phyloP scores from a whole-genome alignment of 2,113 vertebrate species.

The Ovis aries region DNA sequence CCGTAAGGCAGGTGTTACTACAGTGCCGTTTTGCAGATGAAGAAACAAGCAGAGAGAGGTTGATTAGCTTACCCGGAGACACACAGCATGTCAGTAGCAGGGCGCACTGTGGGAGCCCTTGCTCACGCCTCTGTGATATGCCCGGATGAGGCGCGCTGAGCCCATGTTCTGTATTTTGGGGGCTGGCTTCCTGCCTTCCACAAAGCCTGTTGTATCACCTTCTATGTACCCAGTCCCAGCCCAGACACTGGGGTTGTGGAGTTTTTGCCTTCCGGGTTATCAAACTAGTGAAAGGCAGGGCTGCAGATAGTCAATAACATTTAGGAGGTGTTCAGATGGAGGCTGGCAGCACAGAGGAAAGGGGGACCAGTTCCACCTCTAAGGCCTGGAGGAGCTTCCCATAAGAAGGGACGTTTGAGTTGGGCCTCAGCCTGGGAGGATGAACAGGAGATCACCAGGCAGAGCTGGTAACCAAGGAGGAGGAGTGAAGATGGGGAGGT shows the following conservation, averaged over 20 bases:
- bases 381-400: not conserved
- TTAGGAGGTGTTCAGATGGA: not conserved
- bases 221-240: not conserved
- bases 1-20: not conserved
- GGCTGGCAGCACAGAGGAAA: not conserved
- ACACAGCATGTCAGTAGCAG: not conserved
- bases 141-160: not conserved
- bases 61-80: not conserved
- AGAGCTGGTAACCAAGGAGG: not conserved
- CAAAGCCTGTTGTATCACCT: fast-evolving
- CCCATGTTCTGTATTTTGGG: not conserved
- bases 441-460: not conserved
- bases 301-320: not conserved
- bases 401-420: not conserved
- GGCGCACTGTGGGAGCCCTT: not conserved
- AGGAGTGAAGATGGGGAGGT: not conserved
- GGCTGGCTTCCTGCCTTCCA: not conserved
- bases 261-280: not conserved
- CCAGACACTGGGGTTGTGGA: not conserved
- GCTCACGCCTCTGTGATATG: not conserved
- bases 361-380: not conserved
- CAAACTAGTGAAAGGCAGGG: not conserved
- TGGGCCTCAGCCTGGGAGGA: not conserved
- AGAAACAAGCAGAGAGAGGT: not conserved
- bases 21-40: not conserved